Evolutionary conservation across 2,797 vertebrate species (phyloP).

Genomic region (Holocentrus rufus): DNA sequence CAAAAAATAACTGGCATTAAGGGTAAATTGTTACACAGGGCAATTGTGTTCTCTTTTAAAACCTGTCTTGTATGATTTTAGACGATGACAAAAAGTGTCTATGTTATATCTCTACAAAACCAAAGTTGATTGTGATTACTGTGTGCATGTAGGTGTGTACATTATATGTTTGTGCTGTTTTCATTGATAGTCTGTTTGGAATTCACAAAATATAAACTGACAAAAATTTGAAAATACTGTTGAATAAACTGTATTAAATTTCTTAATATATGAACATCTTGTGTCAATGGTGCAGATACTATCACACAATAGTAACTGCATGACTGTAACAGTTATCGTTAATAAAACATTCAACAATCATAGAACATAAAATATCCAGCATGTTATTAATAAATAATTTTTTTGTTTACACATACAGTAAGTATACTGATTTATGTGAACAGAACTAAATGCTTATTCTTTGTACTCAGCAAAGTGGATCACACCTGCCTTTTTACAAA

Average conservation of each 20-base stretch:
- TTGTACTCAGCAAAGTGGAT: background rate
- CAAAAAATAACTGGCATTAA: slow-evolving; percentile 56
- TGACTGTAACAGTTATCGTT: background rate
- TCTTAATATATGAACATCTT: slow-evolving; percentile 20
- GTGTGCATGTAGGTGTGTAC: slow-evolving; percentile 24
- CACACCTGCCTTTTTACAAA: background rate
- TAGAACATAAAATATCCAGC: slow-evolving; percentile 8
- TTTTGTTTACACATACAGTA: background rate
- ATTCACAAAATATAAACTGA: slow-evolving; percentile 9
- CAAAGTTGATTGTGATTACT: slow-evolving; percentile 31
- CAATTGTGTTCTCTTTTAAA: slow-evolving; percentile 42
- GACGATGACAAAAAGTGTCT: slow-evolving; percentile 37
- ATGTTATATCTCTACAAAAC: slow-evolving; percentile 65
- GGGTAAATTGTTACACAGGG: slow-evolving; percentile 56
- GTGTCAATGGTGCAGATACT: background rate
- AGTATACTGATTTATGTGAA: background rate
- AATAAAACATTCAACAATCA: background rate
- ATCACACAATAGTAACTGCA: background rate
- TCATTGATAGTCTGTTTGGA: slow-evolving; percentile 2
- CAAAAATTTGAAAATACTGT: slow-evolving; percentile 6
- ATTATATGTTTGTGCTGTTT: slow-evolving; percentile 21
- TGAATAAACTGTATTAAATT: slow-evolving; percentile 2
- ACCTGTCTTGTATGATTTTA: slow-evolving; percentile 57
- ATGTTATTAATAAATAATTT: background rate
- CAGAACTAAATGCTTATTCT: background rate